Evolutionary conservation across 1,140 invertebrate genomes (phyloP), one percentile per base, ranked within the genome.

Genomic region (Calosoma granatense): DNA sequence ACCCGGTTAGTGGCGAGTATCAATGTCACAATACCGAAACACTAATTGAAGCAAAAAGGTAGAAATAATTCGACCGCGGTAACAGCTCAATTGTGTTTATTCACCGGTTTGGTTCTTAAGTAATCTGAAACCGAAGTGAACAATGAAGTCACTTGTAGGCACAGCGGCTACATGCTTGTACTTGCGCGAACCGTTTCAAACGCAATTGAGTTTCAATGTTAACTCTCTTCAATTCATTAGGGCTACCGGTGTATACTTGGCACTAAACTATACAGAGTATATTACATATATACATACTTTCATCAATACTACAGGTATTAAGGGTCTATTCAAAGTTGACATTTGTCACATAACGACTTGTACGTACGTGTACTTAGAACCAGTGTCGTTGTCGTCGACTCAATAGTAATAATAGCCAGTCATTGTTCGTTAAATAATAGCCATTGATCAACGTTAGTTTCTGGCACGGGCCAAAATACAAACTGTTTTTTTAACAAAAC

Each of bases 111-210:
- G 26, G 6, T 36, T 9, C n/a, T 9, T 36, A 36, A 6, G 26
- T 36, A 36, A 36, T 55, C 11, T 30, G 54, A 55, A 55, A 22
- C 17, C 22, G 19, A 55, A 55, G 23, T 55, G 54, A 30, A 55
- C 54, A 55, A 22, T 55, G 54, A 11, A n/a, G 22, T 30, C 54
- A 55, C 36, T 30, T 55, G 54, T 39, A 30, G 54, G 20, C 52
- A 54, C 21, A 54, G 9, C 52, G 52, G 52, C 52, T 54, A 22
- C 21, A 6, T 12, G 9, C 52, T n/a, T 23, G 6, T 6, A 22
- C 22, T 36, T n/a, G n/a, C 19, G 17, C 17, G 20, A 9, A 22
- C 22, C 36, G 23, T 36, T 36, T 36, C 26, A 36, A 36, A 36
- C 26, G 26, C 26, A 36, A 36, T 36, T 36, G 26, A 36, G 26